Conservation (phyloP, 2,113 vertebrate genomes). For the Gorilla gorilla region DNA sequence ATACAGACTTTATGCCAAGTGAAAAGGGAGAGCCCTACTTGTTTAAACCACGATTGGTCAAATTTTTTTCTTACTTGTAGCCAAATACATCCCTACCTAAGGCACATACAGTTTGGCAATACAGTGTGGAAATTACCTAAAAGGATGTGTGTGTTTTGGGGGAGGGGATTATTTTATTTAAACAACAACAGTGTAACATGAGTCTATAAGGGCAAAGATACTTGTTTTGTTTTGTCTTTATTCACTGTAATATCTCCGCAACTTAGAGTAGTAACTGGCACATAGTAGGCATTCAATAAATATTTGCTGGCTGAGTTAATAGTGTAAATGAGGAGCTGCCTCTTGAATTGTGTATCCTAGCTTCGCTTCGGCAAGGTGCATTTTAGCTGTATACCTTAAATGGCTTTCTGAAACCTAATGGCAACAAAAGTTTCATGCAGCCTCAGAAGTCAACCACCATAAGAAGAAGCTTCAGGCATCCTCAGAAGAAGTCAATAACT, state of each 20-base stretch:
- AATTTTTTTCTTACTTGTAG: not conserved
- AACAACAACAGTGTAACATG: not conserved
- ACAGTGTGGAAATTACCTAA: not conserved
- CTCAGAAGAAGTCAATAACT: not conserved
- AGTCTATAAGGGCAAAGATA: not conserved
- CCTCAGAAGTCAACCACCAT: not conserved
- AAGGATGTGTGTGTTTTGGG: not conserved
- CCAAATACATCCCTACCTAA: not conserved
- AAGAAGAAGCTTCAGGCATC: not conserved
- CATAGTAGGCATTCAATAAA: not conserved
- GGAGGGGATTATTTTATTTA: not conserved
- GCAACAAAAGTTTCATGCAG: not conserved
- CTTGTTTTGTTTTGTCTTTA: not conserved
- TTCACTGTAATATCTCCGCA: not conserved
- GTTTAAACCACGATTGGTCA: not conserved
- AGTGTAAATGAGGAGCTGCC: not conserved
- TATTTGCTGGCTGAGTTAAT: not conserved
- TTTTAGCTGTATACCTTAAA: not conserved
- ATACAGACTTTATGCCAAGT: not conserved
- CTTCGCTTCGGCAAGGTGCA: not conserved
- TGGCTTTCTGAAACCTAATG: not conserved
- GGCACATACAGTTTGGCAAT: not conserved
- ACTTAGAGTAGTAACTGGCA: not conserved
- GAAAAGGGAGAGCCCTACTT: not conserved
- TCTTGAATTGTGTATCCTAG: not conserved